Evolutionary conservation across 2,888 invertebrate species (phyloP).

Genomic region (Drosophila anomelani): DNA sequence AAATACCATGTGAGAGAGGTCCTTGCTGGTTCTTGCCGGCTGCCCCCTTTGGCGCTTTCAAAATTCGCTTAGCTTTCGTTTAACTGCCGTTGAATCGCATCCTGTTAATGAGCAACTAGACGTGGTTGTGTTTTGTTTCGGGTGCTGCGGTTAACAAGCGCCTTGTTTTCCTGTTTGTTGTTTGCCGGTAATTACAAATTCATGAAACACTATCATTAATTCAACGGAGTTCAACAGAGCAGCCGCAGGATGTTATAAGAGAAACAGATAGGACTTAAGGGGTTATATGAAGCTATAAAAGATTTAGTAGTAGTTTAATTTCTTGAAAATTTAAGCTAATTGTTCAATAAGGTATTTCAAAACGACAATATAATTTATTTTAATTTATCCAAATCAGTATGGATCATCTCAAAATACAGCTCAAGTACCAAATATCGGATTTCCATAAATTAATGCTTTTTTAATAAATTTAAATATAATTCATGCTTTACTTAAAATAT

Average conservation of each 20-base stretch:
- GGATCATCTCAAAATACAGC: no score
- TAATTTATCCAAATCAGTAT: no score
- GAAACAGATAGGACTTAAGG: neutral
- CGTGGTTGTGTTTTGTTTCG: slow-evolving; percentile 30
- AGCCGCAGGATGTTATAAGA: neutral
- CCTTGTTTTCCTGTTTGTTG: slow-evolving; percentile 18
- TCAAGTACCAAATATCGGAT: no score
- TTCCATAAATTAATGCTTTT: no score
- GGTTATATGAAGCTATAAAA: neutral
- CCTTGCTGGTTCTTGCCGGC: neutral
- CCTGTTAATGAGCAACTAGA: slow-evolving; percentile 44
- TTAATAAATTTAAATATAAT: no score
- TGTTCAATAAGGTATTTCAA: no score
- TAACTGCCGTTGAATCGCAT: slow-evolving; percentile 46
- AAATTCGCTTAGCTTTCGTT: slow-evolving; percentile 47
- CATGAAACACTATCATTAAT: slow-evolving; percentile 44
- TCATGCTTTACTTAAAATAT: no score
- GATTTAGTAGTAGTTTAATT: neutral
- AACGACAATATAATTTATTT: no score
- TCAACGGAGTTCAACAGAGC: slow-evolving; percentile 5
- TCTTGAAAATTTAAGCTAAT: no score
- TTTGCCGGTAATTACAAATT: slow-evolving; percentile 49
- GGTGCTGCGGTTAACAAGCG: slow-evolving; percentile 45
- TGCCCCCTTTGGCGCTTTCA: slow-evolving; percentile 32
- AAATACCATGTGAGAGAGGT: slow-evolving; percentile 42